Evolutionary conservation across 2,113 vertebrate genomes (phyloP).

Genomic region (Lucifuga dentata): DNA sequence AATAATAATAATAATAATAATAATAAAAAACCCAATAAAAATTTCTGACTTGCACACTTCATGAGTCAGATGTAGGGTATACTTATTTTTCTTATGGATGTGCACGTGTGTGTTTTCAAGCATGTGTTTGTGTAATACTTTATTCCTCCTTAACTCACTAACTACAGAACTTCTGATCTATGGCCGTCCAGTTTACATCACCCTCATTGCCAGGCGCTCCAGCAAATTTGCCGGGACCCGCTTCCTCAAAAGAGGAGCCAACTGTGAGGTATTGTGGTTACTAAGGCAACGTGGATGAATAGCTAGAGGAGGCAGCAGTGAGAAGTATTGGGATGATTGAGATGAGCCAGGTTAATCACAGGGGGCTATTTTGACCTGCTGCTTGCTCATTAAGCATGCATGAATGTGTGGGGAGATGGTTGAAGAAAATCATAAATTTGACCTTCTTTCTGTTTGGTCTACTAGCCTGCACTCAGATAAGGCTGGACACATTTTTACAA

Average conservation of each 20-base stretch:
- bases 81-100: no score
- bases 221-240: constrained; percentile 97
- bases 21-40: no score
- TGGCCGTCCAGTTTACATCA: constrained; percentile 94
- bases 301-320: constrained; percentile 30
- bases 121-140: background rate
- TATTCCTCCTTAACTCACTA: constrained; percentile 80
- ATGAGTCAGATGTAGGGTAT: no score
- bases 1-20: no score
- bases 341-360: constrained; percentile 64
- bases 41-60: no score
- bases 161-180: constrained; percentile 93
- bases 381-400: constrained; percentile 38
- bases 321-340: constrained; percentile 45
- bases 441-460: background rate
- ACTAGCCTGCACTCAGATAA: background rate
- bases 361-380: constrained; percentile 57
- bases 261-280: constrained; percentile 89
- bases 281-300: constrained; percentile 53
- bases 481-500: background rate
- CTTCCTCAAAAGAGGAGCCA: constrained; percentile 97
- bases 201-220: constrained; percentile 96
- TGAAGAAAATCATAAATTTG: constrained; percentile 6
- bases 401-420: constrained; percentile 23
- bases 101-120: constrained; percentile 1